Base-by-base conservation (phyloP, 2,888 invertebrate genomes). In the Spodoptera exigua region DNA sequence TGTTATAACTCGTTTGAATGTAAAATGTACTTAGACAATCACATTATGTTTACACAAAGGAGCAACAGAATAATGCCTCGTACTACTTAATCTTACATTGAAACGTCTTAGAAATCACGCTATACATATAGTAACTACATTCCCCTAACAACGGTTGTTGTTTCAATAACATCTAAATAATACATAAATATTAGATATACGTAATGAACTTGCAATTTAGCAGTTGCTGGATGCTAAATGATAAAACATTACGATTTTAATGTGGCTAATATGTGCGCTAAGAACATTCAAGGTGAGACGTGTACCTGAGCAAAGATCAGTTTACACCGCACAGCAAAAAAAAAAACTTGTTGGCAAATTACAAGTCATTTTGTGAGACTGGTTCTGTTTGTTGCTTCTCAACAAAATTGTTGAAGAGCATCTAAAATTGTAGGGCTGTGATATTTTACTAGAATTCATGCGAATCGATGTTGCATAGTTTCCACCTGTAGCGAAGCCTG, bases 21-120 rank as follows among this genome's bases (percentile, higher is more conserved):
- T 44, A 46, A 13, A 48, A 43, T 54, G 7, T 44, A 46, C 44
- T 60, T 39, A 36, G 21, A 55, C 45, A 57, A 39, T 40, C 7
- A 27, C 7, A 53, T 46, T 53, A 35, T 45, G 7, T 41, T 43
- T 51, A 60, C 21, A 62, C 52, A 58, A 72, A 72, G 57, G 13
- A 58, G 41, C 32, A 16, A 49, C 27, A 27, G 4, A 18, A 49
- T 40, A 49, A 48, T 53, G 16, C 54, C 47, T 57, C 35, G 16
- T 1, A 40, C 36, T 62, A 48, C 18, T 73, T 68, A 53, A 46
- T 54, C 45, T 52, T 39, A 39, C 52, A 32, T 58, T 54, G 67
- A 43, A 52, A 57, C 40, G 40, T 56, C 46, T 40, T 21, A n/a
- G 9, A 18, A 27, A 43, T 21, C 49, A 54, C 49, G 62, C 55